Evolutionary conservation across 2,113 vertebrate species (phyloP), one percentile per base, ranked within the genome.

Genomic region (Oncorhynchus gorbuscha): DNA sequence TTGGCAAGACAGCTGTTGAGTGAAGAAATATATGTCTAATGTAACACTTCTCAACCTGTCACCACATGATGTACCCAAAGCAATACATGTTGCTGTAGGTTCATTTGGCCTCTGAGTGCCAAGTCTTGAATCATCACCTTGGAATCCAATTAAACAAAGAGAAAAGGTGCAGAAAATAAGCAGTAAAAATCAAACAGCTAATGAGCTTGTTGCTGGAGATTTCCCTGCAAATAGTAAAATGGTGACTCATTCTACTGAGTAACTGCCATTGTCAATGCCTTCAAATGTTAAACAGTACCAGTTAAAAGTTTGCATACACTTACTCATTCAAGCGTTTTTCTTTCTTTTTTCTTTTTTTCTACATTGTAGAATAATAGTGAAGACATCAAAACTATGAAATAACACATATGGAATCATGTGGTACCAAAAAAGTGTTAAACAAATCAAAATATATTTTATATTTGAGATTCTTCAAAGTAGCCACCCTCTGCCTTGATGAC

Each of bases 201-300:
- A 58, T 20, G 55, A 58, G 14, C 20, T 14, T 58, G 55, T 58
- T 58, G 20, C 4, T 16, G 22, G 24, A 55, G 72, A 30, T 45
- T 45, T 45, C 39, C 85, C 35, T 69, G 35, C 68, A 39, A 69
- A 73, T 26, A 8, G 24, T 65, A 51, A 78, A 69, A 24, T 87
- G 75, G 79, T 78, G 72, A 85, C 83, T 82, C 91, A 89, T 90
- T 88, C 79, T 83, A 85, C 85, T 74, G 65, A 79, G 32, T 72
- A 79, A 79, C 83, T 71, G 72, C 76, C 83, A 84, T 79, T 81
- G 81, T 81, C 9, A 85, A 86, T 79, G 73, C 78, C 87, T 86
- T 81, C 84, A 45, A 45, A 45, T 45, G 82, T 79, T 76, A 79
- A 81, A 77, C 85, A 81, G 84, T 74, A 78, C 76, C 28, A 24